These are phyloP conservation scores for Karalla daura DNA, from an alignment of 2,797 vertebrate species.

Conservation along the genomic window DNA sequence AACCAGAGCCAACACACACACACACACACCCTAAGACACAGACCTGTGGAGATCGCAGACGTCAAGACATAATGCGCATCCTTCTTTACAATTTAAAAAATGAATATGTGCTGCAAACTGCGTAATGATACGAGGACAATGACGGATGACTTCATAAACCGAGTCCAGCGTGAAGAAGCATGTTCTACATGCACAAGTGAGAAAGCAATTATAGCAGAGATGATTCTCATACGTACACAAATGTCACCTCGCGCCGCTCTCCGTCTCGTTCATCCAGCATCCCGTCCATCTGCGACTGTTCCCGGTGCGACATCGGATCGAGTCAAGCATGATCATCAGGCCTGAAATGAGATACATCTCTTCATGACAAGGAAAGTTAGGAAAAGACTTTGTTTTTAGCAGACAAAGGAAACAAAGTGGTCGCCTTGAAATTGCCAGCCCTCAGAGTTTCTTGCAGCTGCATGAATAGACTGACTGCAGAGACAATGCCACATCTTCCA, in stretches of 20 bases:
- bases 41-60: conserved; percentile 12
- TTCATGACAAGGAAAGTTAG: conserved; percentile 4
- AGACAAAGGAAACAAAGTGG: background rate
- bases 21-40: conserved; percentile 6
- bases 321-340: conserved; percentile 12
- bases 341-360: conserved; percentile 21
- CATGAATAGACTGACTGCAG: background rate
- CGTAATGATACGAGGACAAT: conserved; percentile 36
- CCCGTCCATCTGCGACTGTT: conserved; percentile 1
- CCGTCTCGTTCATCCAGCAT: conserved; percentile 12
- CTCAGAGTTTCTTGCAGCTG: background rate
- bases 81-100: conserved; percentile 34
- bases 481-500: background rate
- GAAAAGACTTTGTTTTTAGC: background rate
- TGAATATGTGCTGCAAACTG: conserved; percentile 36
- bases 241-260: conserved; percentile 38
- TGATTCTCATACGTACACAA: conserved; percentile 49
- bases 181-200: conserved; percentile 54
- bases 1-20: background rate
- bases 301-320: background rate
- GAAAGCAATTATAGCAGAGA: conserved; percentile 64
- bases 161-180: conserved; percentile 39
- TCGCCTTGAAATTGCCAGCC: background rate
- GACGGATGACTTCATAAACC: conserved; percentile 65
- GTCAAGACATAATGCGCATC: conserved; percentile 22